These are phyloP conservation scores for Colius striatus DNA, from an alignment of 2,113 vertebrate genomes.

Conservation along the genomic window DNA sequence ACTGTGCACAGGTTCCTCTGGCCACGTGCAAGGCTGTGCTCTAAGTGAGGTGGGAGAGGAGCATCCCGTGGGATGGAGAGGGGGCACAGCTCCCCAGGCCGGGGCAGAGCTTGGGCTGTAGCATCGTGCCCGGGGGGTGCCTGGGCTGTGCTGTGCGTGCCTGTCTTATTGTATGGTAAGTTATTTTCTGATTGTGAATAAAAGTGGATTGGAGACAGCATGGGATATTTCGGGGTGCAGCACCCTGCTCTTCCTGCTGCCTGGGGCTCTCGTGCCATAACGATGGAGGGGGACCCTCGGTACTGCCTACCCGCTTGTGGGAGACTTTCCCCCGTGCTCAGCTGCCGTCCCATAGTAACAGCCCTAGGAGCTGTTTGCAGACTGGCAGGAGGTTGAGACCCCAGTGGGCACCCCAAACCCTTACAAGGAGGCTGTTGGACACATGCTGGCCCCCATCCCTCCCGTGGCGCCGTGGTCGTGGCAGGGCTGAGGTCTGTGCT, in stretches of 20 bases:
- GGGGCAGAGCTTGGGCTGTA: background rate
- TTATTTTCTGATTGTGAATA: slow-evolving; percentile 77
- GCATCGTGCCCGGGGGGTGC: background rate
- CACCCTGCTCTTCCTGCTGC: background rate
- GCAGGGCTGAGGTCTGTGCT: accelerated
- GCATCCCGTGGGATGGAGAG: background rate
- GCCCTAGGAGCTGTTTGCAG: background rate
- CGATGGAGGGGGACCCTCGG: background rate
- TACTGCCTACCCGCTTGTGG: background rate
- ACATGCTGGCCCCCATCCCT: background rate
- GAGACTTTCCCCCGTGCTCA: background rate
- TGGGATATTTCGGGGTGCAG: background rate
- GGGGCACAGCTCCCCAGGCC: background rate
- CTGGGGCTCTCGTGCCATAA: background rate
- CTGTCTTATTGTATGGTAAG: slow-evolving; percentile 68
- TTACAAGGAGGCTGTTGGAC: background rate
- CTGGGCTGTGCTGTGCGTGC: background rate
- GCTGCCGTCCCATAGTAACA: background rate
- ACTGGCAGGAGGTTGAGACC: background rate
- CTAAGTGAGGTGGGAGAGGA: background rate
- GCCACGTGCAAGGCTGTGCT: background rate
- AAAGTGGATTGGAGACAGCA: slow-evolving; percentile 58
- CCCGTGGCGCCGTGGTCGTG: accelerated
- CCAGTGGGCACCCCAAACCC: accelerated
- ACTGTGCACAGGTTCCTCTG: slow-evolving; percentile 4